Conservation (phyloP, 2,888 invertebrate species). For the Dryobotodes eremita region DNA sequence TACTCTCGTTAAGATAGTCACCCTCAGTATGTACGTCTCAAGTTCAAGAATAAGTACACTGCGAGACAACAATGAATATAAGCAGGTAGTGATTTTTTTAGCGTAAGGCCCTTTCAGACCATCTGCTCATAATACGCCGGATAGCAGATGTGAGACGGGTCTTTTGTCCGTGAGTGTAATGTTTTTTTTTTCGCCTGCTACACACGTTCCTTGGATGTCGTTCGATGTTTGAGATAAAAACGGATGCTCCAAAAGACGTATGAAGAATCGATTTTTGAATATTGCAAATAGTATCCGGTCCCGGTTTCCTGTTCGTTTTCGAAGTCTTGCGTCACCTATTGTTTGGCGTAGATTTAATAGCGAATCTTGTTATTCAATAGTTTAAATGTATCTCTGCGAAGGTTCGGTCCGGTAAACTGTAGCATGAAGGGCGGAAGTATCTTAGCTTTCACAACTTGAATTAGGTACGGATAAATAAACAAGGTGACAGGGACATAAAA, state of each 20-base stretch:
- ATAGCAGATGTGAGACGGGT: conserved; percentile 84
- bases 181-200: conserved; percentile 76
- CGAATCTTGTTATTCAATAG: conserved; percentile 42
- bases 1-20: conserved; percentile 31
- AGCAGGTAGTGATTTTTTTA: conserved; percentile 86
- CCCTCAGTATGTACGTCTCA: conserved; percentile 73
- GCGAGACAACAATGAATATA: conserved; percentile 72
- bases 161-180: conserved; percentile 75
- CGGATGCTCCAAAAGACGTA: conserved; percentile 67
- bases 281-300: conserved; percentile 80
- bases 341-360: conserved; percentile 37
- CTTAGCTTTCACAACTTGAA: neutral
- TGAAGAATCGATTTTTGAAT: conserved; percentile 81
- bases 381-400: conserved; percentile 22
- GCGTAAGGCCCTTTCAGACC: conserved; percentile 74
- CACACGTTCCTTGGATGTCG: conserved; percentile 65
- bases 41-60: conserved; percentile 80
- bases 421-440: conserved; percentile 16
- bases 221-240: conserved; percentile 68
- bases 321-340: conserved; percentile 47
- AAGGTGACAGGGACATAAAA: too few relatives aligned
- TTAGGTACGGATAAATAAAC: too few relatives aligned
- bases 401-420: conserved; percentile 16
- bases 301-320: conserved; percentile 71
- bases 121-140: conserved; percentile 82